Conservation (phyloP, 2,113 vertebrate genomes). For the Embiotoca jacksoni region DNA sequence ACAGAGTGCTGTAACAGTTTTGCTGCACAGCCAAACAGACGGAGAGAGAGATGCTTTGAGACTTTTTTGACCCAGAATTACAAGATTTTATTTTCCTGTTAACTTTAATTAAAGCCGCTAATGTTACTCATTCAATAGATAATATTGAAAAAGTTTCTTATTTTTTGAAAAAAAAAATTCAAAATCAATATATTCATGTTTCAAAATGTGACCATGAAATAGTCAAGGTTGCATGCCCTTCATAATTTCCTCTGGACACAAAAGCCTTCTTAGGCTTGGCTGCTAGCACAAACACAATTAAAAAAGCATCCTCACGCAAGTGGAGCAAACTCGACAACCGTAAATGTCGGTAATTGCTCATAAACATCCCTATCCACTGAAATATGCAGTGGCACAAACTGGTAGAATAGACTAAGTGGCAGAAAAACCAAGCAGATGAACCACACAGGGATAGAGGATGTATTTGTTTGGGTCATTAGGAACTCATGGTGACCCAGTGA, state of each 20-base stretch:
- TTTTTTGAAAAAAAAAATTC: too few species aligned
- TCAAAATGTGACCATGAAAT: background rate
- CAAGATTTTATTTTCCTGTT: too few species aligned
- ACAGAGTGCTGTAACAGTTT: constrained; percentile 2
- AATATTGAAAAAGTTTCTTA: too few species aligned
- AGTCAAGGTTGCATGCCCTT: background rate
- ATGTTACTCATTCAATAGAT: too few species aligned
- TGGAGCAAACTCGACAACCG: constrained; percentile 34
- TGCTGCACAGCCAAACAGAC: background rate
- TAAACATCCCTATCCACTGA: constrained; percentile 71
- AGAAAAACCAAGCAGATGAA: constrained; percentile 49
- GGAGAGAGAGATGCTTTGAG: background rate
- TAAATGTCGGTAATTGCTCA: constrained; percentile 76
- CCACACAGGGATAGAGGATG: constrained; percentile 52
- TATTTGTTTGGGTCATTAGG: constrained; percentile 76
- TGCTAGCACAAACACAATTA: constrained; percentile 63
- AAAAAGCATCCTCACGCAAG: constrained; percentile 58
- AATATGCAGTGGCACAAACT: constrained; percentile 63
- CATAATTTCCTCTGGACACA: constrained; percentile 11
- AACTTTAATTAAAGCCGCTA: too few species aligned
- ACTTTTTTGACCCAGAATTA: too few species aligned
- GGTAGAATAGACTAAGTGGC: constrained; percentile 50
- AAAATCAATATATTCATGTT: too few species aligned
- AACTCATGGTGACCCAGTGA: constrained; percentile 74
- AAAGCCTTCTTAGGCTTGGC: constrained; percentile 53